Percentiles rank a stretch among this genome's conserved stretches.
Evolutionary conservation across 2,797 vertebrate species (phyloP).

Genomic region (Lindbergichthys nudifrons): DNA sequence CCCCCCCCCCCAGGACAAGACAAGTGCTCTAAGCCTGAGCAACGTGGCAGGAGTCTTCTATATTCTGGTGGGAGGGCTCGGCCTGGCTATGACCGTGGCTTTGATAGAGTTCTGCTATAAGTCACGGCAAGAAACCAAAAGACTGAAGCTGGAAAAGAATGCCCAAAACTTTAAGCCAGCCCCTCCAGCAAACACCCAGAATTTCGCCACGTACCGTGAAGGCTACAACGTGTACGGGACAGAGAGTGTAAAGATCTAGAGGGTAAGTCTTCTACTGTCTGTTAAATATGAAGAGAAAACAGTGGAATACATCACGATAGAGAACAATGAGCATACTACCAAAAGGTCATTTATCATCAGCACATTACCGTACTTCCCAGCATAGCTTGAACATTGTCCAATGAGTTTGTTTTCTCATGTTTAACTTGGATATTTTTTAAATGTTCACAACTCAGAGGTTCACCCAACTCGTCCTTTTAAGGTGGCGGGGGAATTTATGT

Average conservation of each 20-base stretch:
- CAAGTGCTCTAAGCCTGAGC: constrained; percentile 98
- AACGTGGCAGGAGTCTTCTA: constrained; percentile 99
- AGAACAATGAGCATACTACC: no score
- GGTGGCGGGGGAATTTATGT: not conserved
- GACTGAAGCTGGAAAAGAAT: constrained; percentile 96
- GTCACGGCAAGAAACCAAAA: constrained; percentile 97
- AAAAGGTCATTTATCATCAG: not conserved
- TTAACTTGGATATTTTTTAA: not conserved
- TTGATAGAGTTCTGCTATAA: constrained; percentile 99
- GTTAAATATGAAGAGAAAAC: not conserved
- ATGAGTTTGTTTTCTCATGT: not conserved
- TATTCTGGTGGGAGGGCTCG: constrained; percentile 98
- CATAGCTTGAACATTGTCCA: constrained; percentile 3
- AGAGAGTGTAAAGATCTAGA: constrained; percentile 98
- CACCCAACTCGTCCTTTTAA: not conserved
- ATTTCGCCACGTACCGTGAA: constrained; percentile 98
- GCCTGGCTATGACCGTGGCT: constrained; percentile 99
- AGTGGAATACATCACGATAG: not conserved
- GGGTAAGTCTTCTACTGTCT: constrained; percentile 80
- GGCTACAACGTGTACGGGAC: constrained; percentile 99
- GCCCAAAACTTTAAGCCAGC: constrained; percentile 97
- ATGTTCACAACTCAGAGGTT: not conserved
- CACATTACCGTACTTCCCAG: constrained; percentile 7
- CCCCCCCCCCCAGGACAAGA: constrained; percentile 96
- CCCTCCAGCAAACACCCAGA: constrained; percentile 93